phyloP scores from a whole-genome alignment of 2,113 vertebrate genomes.

The Speoplatyrhinus poulsoni region DNA sequence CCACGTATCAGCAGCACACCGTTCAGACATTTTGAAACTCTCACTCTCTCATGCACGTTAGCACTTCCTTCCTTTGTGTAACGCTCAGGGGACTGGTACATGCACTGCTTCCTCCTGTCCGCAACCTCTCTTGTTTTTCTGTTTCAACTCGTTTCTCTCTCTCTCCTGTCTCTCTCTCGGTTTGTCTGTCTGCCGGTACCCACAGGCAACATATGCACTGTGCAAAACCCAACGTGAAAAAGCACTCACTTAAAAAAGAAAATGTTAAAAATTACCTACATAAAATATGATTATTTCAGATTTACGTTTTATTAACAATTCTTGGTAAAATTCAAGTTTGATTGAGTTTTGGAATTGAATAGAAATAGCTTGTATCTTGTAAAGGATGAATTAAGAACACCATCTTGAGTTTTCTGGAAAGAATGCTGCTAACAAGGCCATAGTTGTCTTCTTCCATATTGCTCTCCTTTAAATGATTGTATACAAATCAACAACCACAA shows the following conservation, averaged over 20 bases:
- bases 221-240: background rate
- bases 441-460: no score
- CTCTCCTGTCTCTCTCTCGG: background rate
- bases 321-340: constrained; percentile 4
- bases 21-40: constrained; percentile 54
- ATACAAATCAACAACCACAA: no score
- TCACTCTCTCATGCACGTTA: constrained; percentile 51
- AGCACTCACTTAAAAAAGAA: background rate
- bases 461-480: no score
- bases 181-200: constrained; percentile 26
- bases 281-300: constrained; percentile 34
- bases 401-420: no score
- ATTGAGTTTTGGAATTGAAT: background rate
- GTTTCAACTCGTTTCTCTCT: constrained; percentile 16
- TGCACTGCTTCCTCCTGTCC: constrained; percentile 67
- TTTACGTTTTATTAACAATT: constrained; percentile 45
- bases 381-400: no score
- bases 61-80: constrained; percentile 80
- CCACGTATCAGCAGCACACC: constrained; percentile 12
- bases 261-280: constrained; percentile 30
- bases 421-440: no score
- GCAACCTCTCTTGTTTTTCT: constrained; percentile 35
- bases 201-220: constrained; percentile 22
- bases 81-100: constrained; percentile 56
- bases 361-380: background rate